These are phyloP conservation scores for Drosophila bocki DNA, from an alignment of 1,140 invertebrate genomes.

Conservation along the genomic window DNA sequence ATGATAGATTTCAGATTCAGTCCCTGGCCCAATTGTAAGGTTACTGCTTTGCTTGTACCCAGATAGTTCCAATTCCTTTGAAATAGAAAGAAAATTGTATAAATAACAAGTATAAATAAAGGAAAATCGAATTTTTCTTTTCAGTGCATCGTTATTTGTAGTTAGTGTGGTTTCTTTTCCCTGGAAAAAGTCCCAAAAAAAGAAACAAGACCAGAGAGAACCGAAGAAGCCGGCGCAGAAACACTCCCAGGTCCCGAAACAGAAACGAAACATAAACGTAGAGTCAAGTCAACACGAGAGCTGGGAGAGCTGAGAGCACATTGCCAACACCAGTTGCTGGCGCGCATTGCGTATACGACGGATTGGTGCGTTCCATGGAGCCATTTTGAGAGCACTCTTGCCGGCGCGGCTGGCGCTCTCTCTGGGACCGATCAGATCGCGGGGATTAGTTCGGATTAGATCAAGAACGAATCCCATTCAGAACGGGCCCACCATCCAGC, in stretches of 20 bases:
- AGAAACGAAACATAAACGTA: slow-evolving; percentile 24
- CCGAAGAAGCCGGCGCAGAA: slow-evolving; percentile 6
- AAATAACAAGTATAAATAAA: too few species aligned
- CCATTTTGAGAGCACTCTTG: slow-evolving; percentile 36
- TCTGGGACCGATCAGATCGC: slow-evolving; percentile 9
- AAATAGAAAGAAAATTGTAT: too few species aligned
- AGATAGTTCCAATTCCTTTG: too few species aligned
- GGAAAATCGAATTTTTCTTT: not conserved
- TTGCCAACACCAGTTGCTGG: slow-evolving; percentile 31
- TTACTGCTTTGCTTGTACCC: too few species aligned
- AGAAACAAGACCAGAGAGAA: not conserved
- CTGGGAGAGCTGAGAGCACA: slow-evolving; percentile 4
- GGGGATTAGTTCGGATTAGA: slow-evolving; percentile 49
- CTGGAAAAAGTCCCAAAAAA: slow-evolving; percentile 21
- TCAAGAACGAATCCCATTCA: slow-evolving; percentile 45
- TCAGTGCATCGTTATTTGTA: slow-evolving; percentile 4
- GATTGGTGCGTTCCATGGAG: slow-evolving; percentile 12
- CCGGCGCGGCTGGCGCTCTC: slow-evolving; percentile 25
- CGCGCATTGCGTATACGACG: slow-evolving; percentile 51
- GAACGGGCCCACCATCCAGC: slow-evolving; percentile 40
- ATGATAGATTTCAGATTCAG: too few species aligned
- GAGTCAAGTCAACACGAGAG: slow-evolving; percentile 31
- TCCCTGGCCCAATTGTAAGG: too few species aligned
- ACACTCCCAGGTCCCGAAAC: slow-evolving; percentile 18
- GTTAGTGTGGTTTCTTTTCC: slow-evolving; percentile 17